Conservation (phyloP, 2,113 vertebrate genomes). For the Phalacrocorax aristotelis region DNA sequence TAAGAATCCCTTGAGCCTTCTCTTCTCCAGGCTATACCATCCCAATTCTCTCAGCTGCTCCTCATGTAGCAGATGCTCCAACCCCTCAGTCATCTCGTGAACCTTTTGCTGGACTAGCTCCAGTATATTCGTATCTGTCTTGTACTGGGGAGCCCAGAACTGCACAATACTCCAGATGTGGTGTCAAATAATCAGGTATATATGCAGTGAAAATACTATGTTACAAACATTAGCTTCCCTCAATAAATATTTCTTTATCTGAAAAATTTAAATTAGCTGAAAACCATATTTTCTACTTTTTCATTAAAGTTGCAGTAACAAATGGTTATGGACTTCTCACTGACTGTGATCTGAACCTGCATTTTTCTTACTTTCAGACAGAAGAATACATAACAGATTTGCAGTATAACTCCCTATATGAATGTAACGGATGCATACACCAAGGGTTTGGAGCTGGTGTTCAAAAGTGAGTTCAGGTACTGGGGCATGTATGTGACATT, state of each 20-base stretch:
- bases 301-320: neutral
- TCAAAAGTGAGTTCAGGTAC: neutral
- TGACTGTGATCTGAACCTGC: neutral
- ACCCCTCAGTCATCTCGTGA: neutral
- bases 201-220: neutral
- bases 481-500: neutral
- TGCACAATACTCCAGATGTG: rapidly evolving
- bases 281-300: neutral
- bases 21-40: neutral
- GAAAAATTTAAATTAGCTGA: neutral
- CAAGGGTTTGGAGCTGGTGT: neutral
- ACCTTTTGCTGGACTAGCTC: neutral
- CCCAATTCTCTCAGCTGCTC: neutral
- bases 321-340: neutral
- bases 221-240: neutral
- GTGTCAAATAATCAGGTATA: neutral
- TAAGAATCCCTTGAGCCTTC: neutral
- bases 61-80: neutral
- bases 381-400: neutral
- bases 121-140: neutral
- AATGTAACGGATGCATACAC: neutral
- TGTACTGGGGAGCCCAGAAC: neutral
- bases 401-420: neutral
- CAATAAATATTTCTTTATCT: neutral
- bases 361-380: neutral